Evolutionary conservation across 2,113 vertebrate species (phyloP).

Genomic region (Microcebus griseorufus): DNA sequence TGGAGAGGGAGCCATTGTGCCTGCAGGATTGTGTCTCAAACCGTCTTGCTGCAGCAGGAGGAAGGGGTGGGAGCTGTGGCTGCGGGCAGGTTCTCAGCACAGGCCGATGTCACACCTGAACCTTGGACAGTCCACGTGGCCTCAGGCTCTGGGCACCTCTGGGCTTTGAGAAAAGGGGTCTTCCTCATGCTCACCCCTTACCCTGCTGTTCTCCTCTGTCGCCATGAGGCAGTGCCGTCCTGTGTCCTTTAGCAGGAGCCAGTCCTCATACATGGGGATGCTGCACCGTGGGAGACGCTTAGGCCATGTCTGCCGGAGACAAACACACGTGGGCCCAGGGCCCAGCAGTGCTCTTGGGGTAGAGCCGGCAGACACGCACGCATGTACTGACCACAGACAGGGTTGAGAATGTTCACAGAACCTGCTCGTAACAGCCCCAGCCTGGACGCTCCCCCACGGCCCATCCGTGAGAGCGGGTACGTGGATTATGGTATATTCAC

Average conservation of each 20-base stretch:
- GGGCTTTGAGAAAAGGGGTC: neutral
- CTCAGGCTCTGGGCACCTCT: neutral
- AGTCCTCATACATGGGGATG: neutral
- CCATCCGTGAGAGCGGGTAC: neutral
- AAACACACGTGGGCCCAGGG: no score
- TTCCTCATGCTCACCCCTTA: neutral
- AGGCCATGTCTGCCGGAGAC: neutral
- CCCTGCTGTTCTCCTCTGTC: neutral
- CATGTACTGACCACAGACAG: neutral
- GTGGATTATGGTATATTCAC: neutral
- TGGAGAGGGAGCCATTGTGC: neutral
- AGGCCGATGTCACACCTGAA: neutral
- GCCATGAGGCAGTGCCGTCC: neutral
- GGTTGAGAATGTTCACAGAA: neutral
- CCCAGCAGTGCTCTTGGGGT: neutral
- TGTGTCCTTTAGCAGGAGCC: neutral
- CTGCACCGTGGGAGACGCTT: neutral
- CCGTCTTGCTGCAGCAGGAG: neutral
- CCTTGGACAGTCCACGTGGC: neutral
- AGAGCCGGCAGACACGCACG: rapidly evolving
- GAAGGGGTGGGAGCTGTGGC: neutral
- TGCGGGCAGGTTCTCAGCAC: neutral
- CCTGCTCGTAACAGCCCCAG: neutral
- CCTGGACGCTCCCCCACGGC: rapidly evolving
- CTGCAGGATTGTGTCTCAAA: neutral